A percentile compares a stretch with the other conserved stretches of the same genome.
Conservation (phyloP, 2,888 invertebrate species). For the Pandemis heparana region DNA sequence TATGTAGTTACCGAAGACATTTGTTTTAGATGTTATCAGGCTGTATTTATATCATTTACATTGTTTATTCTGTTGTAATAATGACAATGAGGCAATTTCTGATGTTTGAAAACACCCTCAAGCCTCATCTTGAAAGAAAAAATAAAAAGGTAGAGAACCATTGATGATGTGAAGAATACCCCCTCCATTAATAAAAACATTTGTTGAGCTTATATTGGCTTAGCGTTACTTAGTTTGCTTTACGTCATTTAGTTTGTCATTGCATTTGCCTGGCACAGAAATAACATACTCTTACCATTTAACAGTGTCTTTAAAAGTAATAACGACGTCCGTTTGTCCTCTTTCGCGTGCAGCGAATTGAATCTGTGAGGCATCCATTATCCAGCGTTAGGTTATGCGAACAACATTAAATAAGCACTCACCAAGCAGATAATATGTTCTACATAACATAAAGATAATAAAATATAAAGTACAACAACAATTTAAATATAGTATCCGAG, state of each 20-base stretch:
- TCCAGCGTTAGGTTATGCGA: background rate
- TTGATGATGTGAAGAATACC: too few relatives aligned
- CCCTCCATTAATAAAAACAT: too few relatives aligned
- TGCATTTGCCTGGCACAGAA: too few relatives aligned
- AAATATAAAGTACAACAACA: too few relatives aligned
- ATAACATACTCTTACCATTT: too few relatives aligned
- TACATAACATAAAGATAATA: too few relatives aligned
- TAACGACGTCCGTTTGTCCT: background rate
- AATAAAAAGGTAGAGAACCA: too few relatives aligned
- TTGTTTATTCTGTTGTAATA: conserved; percentile 10
- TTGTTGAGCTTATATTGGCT: too few relatives aligned
- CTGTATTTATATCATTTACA: conserved; percentile 12
- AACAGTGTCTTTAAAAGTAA: background rate
- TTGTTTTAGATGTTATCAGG: conserved; percentile 27
- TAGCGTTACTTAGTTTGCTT: too few relatives aligned
- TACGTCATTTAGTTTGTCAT: too few relatives aligned
- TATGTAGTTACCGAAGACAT: conserved; percentile 15
- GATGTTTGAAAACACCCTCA: background rate
- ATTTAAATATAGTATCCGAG: too few relatives aligned
- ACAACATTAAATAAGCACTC: background rate
- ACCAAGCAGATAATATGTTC: background rate
- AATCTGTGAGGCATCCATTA: conserved; percentile 2
- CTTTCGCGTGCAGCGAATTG: background rate
- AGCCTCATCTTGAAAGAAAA: background rate
- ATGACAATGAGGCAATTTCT: background rate